These are phyloP conservation scores for Seriola quinqueradiata DNA, from an alignment of 2,113 vertebrate genomes.

Conservation along the genomic window DNA sequence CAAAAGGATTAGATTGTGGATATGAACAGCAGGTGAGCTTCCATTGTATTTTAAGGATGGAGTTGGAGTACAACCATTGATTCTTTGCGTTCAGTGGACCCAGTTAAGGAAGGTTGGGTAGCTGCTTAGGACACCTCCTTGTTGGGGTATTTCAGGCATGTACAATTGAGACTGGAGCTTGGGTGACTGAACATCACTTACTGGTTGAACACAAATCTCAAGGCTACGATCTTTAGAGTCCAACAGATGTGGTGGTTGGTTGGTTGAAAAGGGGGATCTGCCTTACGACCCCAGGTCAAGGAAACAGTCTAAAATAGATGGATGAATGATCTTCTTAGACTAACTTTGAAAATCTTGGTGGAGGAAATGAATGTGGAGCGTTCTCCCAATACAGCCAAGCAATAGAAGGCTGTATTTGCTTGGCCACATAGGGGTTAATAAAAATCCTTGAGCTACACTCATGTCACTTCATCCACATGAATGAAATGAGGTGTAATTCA, in stretches of 20 bases:
- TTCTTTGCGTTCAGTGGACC: too few species aligned
- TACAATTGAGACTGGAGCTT: not conserved
- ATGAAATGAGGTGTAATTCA: constrained; percentile 52
- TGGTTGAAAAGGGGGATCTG: not conserved
- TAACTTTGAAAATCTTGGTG: not conserved
- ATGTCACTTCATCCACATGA: constrained; percentile 29
- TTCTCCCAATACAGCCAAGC: not conserved
- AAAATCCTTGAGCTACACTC: constrained; percentile 19
- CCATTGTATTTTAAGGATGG: too few species aligned
- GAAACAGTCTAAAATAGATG: not conserved
- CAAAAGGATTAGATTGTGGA: too few species aligned
- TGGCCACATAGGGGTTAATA: constrained; percentile 8
- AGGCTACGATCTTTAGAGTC: too few species aligned
- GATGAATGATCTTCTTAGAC: not conserved
- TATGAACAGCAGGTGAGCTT: too few species aligned
- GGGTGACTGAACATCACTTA: not conserved
- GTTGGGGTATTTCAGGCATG: too few species aligned
- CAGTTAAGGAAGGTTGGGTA: too few species aligned
- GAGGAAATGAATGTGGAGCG: not conserved
- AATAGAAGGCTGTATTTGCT: not conserved
- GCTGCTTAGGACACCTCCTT: too few species aligned
- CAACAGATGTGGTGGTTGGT: too few species aligned
- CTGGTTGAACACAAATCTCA: not conserved
- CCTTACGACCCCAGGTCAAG: not conserved
- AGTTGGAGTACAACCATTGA: too few species aligned